Evolutionary conservation across 2,888 invertebrate genomes (phyloP).

Genomic region (Dolichomitus sp.): DNA sequence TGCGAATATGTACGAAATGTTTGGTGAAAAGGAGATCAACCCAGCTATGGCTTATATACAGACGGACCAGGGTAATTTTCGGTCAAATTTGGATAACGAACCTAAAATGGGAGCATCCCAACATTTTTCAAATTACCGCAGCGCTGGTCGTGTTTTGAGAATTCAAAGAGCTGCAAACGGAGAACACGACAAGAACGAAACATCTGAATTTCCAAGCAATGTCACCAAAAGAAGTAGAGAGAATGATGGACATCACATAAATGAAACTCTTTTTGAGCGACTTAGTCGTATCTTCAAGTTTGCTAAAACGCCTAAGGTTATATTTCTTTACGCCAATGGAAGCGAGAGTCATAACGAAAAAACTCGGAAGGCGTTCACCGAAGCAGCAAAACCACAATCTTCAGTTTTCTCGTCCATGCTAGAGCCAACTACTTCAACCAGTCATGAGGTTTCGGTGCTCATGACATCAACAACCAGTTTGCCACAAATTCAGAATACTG

Average conservation of each 20-base stretch:
- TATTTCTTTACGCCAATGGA: conserved; percentile 19
- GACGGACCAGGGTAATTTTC: conserved; percentile 26
- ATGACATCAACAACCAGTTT: neutral
- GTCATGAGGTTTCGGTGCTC: neutral
- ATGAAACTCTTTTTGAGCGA: conserved; percentile 13
- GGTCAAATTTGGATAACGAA: neutral
- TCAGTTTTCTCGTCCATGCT: conserved; percentile 22
- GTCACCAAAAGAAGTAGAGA: neutral
- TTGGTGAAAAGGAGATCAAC: conserved; percentile 20
- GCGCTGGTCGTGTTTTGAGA: conserved; percentile 46
- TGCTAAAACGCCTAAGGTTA: neutral
- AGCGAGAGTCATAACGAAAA: neutral
- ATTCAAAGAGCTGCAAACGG: conserved; percentile 39
- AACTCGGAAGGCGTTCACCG: conserved; percentile 11
- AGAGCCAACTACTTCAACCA: conserved; percentile 38
- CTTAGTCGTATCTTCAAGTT: conserved; percentile 18
- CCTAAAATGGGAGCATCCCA: neutral
- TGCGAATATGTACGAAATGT: conserved; percentile 34
- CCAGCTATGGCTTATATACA: conserved; percentile 9
- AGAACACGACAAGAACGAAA: neutral
- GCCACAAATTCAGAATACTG: neutral
- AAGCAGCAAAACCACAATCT: conserved; percentile 16
- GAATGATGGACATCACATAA: neutral
- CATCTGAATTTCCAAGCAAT: neutral
- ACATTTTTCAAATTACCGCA: conserved; percentile 28